A percentile compares a stretch with the other conserved stretches of the same genome.
These are phyloP conservation scores for Galerucella pusilla DNA, from an alignment of 2,888 invertebrate species.

Conservation along the genomic window DNA sequence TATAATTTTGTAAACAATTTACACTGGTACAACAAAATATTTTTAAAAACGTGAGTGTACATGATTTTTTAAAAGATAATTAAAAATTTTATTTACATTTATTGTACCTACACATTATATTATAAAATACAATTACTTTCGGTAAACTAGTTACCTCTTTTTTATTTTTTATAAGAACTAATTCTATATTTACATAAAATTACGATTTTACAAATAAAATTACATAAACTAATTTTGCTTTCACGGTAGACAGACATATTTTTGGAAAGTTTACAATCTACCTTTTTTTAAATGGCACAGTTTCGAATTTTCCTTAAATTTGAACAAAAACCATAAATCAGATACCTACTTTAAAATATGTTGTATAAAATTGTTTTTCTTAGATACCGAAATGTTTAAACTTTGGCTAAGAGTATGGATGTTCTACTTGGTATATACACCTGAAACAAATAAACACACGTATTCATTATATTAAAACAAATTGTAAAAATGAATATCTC, in stretches of 20 bases:
- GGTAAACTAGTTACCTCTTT: neutral
- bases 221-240: too few species aligned
- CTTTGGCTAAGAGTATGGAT: conserved; percentile 69
- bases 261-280: neutral
- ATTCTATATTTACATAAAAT: neutral
- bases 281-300: neutral
- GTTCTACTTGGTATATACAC: conserved; percentile 81
- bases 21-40: neutral
- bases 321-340: neutral
- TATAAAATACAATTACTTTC: neutral
- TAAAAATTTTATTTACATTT: neutral
- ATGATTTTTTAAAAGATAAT: too few species aligned
- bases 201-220: neutral
- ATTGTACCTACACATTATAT: neutral
- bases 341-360: neutral
- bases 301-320: neutral
- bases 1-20: conserved; percentile 4
- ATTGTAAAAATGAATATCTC: neutral
- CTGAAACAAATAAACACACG: conserved; percentile 65
- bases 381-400: conserved; percentile 23
- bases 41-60: neutral
- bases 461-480: conserved; percentile 24
- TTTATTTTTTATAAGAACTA: neutral
- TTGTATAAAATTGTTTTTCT: neutral
- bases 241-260: too few species aligned